Evolutionary conservation across 2,113 vertebrate genomes (phyloP).

Genomic region (Plecturocebus donacophilus): DNA sequence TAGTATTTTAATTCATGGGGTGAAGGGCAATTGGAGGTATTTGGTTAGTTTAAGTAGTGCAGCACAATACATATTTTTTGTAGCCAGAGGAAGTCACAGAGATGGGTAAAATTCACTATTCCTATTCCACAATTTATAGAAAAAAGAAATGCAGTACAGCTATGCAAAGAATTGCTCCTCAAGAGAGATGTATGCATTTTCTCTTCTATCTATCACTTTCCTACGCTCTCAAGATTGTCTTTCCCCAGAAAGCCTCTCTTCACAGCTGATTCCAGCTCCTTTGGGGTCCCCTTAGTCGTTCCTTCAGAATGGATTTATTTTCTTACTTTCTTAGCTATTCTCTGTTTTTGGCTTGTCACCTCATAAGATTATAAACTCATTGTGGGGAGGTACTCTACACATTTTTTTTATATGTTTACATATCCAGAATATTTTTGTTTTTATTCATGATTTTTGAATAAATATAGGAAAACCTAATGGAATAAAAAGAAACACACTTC

Average conservation of each 20-base stretch:
- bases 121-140: not conserved
- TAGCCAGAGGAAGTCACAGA: not conserved
- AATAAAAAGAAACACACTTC: not conserved
- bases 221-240: not conserved
- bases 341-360: not conserved
- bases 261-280: not conserved
- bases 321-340: not conserved
- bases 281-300: not conserved
- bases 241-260: not conserved
- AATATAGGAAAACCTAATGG: not conserved
- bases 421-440: not conserved
- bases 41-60: not conserved
- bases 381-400: not conserved
- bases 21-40: not conserved
- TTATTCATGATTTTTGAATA: not conserved
- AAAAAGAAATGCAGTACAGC: not conserved
- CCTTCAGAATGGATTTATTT: not conserved
- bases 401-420: not conserved
- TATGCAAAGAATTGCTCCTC: not conserved
- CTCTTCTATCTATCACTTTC: not conserved
- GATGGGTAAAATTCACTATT: not conserved
- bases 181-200: not conserved
- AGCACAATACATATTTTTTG: not conserved
- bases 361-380: not conserved
- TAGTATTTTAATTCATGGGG: not conserved